Evolutionary conservation across 1,140 invertebrate genomes (phyloP).

Genomic region (Leptinotarsa defecta): DNA sequence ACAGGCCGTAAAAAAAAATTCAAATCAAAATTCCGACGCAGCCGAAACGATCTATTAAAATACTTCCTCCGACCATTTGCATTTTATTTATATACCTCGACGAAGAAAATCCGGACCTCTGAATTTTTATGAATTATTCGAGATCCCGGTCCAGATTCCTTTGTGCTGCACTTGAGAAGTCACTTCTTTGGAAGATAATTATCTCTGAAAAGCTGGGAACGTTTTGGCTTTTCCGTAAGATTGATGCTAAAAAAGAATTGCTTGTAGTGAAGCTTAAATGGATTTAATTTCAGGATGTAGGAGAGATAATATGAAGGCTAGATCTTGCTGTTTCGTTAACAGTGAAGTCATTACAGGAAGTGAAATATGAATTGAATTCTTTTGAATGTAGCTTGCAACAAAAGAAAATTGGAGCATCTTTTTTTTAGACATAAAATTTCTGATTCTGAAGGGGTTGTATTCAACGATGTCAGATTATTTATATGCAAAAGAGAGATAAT

Average conservation of each 20-base stretch:
- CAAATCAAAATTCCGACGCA: background rate
- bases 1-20: background rate
- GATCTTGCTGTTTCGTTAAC: too few relatives aligned
- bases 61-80: conserved; percentile 1
- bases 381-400: too few relatives aligned
- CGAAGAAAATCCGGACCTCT: background rate
- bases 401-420: too few relatives aligned
- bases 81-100: background rate
- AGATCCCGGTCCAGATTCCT: background rate
- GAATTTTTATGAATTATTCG: conserved; percentile 6
- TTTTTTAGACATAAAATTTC: too few relatives aligned
- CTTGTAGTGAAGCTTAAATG: background rate
- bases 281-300: background rate
- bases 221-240: background rate
- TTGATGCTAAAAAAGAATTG: background rate
- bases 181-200: background rate
- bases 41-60: background rate
- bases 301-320: background rate
- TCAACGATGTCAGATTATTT: too few relatives aligned
- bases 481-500: too few relatives aligned
- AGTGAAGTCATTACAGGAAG: too few relatives aligned
- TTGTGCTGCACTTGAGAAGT: background rate
- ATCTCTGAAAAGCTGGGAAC: background rate
- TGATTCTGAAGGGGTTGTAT: too few relatives aligned
- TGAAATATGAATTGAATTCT: too few relatives aligned